A percentile compares a stretch with the other conserved stretches of the same genome.
phyloP scores from a whole-genome alignment of 2,797 vertebrate genomes.

The Acropternis orthonyx region DNA sequence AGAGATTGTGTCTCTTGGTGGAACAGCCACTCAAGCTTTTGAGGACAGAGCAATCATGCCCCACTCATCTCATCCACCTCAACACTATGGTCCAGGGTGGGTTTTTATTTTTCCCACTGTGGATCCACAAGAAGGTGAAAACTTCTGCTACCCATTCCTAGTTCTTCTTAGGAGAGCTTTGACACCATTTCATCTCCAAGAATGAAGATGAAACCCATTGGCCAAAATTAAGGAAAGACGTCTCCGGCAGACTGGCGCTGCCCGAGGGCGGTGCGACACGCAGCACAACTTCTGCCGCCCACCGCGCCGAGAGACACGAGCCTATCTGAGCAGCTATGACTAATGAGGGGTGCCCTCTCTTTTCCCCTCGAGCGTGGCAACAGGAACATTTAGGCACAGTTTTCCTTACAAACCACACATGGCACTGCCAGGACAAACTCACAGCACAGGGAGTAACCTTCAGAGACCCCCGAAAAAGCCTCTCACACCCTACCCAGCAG shows the following conservation, averaged over 20 bases:
- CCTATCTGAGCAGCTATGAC: not conserved
- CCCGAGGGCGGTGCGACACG: not conserved
- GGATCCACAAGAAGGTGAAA: not conserved
- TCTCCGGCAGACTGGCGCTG: not conserved
- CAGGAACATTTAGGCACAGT: not conserved
- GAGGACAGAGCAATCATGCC: not conserved
- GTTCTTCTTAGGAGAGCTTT: not conserved
- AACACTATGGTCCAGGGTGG: fast-evolving
- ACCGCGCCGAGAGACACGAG: not conserved
- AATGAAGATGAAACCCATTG: fast-evolving
- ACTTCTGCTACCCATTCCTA: not conserved
- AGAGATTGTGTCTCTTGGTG: fast-evolving
- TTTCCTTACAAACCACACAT: not conserved
- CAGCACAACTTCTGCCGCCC: not conserved
- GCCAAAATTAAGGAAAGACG: not conserved
- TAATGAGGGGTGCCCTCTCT: not conserved
- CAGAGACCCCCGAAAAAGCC: not conserved
- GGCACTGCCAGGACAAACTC: not conserved
- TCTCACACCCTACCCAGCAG: not conserved
- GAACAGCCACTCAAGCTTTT: not conserved
- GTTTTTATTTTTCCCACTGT: not conserved
- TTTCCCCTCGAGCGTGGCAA: not conserved
- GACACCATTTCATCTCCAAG: fast-evolving
- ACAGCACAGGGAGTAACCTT: not conserved
- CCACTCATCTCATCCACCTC: not conserved